Evolutionary conservation across 2,797 vertebrate genomes (phyloP).

Genomic region (Peromyscus nudipes): DNA sequence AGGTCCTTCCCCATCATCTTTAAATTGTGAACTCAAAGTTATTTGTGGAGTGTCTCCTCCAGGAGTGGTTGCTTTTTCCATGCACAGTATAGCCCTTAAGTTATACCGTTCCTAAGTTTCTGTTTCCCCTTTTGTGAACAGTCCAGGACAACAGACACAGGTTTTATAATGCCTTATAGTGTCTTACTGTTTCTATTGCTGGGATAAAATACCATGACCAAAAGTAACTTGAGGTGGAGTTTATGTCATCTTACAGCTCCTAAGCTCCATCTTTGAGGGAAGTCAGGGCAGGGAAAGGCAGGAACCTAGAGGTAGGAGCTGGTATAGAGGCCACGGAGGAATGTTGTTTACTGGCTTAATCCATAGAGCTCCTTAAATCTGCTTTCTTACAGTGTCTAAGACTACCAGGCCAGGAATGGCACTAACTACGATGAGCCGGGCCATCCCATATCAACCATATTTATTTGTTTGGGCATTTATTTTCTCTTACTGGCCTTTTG

Average conservation of each 20-base stretch:
- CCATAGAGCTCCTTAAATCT: neutral
- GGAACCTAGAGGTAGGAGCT: neutral
- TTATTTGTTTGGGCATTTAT: neutral
- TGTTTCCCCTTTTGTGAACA: neutral
- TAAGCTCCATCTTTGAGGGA: neutral
- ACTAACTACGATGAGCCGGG: neutral
- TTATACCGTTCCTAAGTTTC: neutral
- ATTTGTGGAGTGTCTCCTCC: neutral
- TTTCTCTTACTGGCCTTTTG: neutral
- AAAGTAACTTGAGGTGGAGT: neutral
- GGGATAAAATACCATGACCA: neutral
- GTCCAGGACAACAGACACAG: neutral
- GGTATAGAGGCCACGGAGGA: neutral
- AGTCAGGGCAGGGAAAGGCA: neutral
- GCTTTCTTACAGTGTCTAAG: neutral
- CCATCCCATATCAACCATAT: neutral
- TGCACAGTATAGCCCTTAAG: neutral
- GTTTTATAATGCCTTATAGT: conserved; percentile 1
- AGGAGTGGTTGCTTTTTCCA: neutral
- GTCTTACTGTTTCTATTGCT: neutral
- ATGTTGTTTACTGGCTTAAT: neutral
- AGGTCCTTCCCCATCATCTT: neutral
- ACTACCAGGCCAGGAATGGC: neutral
- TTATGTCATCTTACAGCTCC: neutral
- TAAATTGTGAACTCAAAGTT: neutral